A percentile compares a stretch with the other conserved stretches of the same genome.
phyloP scores from a whole-genome alignment of 2,797 vertebrate species.

The Sebastes iracundus region DNA sequence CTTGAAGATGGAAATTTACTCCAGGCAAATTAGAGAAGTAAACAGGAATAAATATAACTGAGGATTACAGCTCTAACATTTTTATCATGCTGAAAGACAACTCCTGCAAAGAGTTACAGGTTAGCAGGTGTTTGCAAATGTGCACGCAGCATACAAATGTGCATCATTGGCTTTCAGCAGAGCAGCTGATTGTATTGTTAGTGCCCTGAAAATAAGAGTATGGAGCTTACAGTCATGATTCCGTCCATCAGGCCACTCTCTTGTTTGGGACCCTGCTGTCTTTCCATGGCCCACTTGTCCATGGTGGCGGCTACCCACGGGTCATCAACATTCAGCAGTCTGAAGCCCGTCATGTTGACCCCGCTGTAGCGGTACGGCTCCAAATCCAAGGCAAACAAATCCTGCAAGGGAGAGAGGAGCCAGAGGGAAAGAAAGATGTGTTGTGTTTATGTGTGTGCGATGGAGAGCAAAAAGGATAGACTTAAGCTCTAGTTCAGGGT shows the following conservation, averaged over 20 bases:
- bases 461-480: neutral
- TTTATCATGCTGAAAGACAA: constrained; percentile 2
- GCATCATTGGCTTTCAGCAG: neutral
- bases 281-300: constrained; percentile 93
- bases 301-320: constrained; percentile 87
- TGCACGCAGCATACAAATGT: constrained; percentile 24
- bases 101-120: constrained; percentile 12
- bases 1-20: neutral
- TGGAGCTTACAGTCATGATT: constrained; percentile 91
- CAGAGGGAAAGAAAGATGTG: neutral
- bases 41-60: neutral
- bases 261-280: constrained; percentile 88
- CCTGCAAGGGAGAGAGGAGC: constrained; percentile 71
- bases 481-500: neutral
- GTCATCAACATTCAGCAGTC: constrained; percentile 90
- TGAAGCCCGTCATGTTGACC: constrained; percentile 96
- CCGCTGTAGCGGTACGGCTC: constrained; percentile 96
- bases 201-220: neutral
- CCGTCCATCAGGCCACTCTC: constrained; percentile 91
- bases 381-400: constrained; percentile 94
- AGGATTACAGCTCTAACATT: neutral
- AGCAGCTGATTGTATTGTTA: neutral
- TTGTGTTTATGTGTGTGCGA: neutral
- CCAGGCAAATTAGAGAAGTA: neutral
- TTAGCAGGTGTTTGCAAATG: constrained; percentile 13